These are phyloP conservation scores for Dromococcyx pavoninus DNA, from an alignment of 2,797 vertebrate genomes.

Conservation along the genomic window DNA sequence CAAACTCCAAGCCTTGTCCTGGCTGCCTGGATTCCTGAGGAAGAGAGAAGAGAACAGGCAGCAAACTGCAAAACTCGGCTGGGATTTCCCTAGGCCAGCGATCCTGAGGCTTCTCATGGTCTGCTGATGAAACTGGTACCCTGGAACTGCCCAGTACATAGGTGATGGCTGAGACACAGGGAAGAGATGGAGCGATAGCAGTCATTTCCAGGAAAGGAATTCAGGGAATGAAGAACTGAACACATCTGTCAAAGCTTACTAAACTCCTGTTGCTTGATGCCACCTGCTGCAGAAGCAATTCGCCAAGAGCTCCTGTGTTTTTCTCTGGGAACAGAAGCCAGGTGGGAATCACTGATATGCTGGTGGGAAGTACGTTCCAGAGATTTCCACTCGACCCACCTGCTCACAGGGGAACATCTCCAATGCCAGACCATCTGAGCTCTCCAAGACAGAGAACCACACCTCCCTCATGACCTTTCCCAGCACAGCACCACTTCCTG, in stretches of 20 bases:
- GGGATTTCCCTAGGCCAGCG: not conserved
- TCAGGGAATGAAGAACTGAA: not conserved
- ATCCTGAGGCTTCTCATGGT: not conserved
- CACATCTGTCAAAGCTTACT: not conserved
- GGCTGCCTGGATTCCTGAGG: not conserved
- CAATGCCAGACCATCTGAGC: not conserved
- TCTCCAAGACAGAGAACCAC: not conserved
- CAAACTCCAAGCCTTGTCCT: not conserved
- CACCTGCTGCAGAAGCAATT: not conserved
- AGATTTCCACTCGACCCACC: not conserved
- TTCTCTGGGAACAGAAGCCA: not conserved
- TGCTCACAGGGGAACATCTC: not conserved
- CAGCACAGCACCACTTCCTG: not conserved
- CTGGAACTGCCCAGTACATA: not conserved
- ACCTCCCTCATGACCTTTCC: too few relatives aligned
- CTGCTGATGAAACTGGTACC: not conserved
- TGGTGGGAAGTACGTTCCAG: not conserved
- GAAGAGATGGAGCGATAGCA: not conserved
- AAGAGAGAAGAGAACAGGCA: not conserved
- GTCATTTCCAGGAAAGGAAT: not conserved
- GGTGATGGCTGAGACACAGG: not conserved
- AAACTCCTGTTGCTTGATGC: conserved; percentile 17
- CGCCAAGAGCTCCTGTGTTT: not conserved
- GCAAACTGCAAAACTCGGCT: not conserved
- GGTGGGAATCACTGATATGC: not conserved